phyloP scores from a whole-genome alignment of 1,140 invertebrate genomes.

The Portunus trituberculatus region DNA sequence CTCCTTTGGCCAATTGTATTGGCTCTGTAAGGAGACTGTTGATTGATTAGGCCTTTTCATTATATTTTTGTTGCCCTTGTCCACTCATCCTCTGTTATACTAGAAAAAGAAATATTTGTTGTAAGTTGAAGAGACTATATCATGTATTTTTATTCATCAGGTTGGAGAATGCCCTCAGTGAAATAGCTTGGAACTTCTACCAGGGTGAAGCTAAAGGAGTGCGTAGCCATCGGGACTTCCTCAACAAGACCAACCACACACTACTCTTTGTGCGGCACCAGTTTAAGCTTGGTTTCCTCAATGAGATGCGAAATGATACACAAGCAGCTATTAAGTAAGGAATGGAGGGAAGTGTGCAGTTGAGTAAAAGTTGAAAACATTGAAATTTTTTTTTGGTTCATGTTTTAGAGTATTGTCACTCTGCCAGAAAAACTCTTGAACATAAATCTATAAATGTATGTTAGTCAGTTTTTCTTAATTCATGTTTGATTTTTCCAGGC shows the following conservation, averaged over 20 bases:
- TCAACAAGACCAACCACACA: slow-evolving; percentile 95
- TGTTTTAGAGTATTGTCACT: not conserved
- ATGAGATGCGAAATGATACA: slow-evolving; percentile 95
- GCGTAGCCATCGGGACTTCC: slow-evolving; percentile 92
- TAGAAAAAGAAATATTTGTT: not conserved
- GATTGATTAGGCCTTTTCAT: not conserved
- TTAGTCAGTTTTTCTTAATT: not conserved
- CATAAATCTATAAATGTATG: not conserved
- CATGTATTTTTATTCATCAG: not conserved
- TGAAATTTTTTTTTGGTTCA: not conserved
- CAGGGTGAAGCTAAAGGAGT: slow-evolving; percentile 90
- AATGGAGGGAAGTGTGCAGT: not conserved
- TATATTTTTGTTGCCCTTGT: no score
- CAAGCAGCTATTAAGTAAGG: slow-evolving; percentile 92
- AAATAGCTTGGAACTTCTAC: slow-evolving; percentile 96
- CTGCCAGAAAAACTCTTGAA: not conserved
- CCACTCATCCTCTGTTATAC: no score
- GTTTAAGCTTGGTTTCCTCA: slow-evolving; percentile 98
- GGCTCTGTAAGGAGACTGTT: not conserved
- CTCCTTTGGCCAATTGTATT: no score
- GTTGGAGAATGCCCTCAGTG: slow-evolving; percentile 95
- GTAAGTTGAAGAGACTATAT: not conserved
- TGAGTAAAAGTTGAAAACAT: not conserved
- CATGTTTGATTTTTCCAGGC: slow-evolving; percentile 83
- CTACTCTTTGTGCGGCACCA: slow-evolving; percentile 96